phyloP scores from a whole-genome alignment of 1,140 invertebrate species.

The Drosophila eugracilis region DNA sequence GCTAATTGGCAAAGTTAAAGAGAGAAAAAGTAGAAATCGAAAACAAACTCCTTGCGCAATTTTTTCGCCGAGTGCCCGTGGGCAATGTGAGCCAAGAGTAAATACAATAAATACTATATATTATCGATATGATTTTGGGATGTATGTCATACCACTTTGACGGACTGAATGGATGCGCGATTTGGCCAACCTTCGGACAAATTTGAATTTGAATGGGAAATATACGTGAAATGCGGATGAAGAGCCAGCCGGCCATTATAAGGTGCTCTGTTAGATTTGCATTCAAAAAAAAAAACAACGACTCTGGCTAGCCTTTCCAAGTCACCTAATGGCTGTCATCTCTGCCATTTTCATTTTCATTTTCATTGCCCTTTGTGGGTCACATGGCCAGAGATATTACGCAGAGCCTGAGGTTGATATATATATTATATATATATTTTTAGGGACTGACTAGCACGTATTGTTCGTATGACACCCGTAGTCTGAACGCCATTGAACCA shows the following conservation, averaged over 20 bases:
- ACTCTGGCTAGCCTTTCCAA: constrained; percentile 57
- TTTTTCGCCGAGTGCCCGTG: not conserved
- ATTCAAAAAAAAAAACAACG: constrained; percentile 48
- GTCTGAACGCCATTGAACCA: constrained; percentile 61
- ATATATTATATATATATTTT: not conserved
- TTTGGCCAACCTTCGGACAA: constrained; percentile 52
- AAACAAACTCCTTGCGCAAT: constrained; percentile 24
- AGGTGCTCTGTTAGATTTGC: constrained; percentile 64
- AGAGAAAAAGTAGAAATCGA: not conserved
- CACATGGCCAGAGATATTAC: constrained; percentile 5
- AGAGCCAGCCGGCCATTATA: constrained; percentile 43
- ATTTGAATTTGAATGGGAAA: constrained; percentile 40
- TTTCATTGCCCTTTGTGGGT: constrained; percentile 50
- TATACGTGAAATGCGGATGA: constrained; percentile 65
- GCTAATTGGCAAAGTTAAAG: constrained; percentile 4
- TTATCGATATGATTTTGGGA: constrained; percentile 21
- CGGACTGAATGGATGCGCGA: constrained; percentile 22
- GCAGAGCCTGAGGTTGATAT: constrained; percentile 6
- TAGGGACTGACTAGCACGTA: constrained; percentile 2
- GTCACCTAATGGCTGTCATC: constrained; percentile 51
- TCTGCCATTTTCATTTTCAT: constrained; percentile 65
- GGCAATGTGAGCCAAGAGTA: constrained; percentile 20
- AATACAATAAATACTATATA: constrained; percentile 17
- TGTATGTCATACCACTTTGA: constrained; percentile 32
- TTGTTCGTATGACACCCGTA: constrained; percentile 24